phyloP scores from a whole-genome alignment of 2,888 invertebrate genomes.

The Dryobotodes eremita region DNA sequence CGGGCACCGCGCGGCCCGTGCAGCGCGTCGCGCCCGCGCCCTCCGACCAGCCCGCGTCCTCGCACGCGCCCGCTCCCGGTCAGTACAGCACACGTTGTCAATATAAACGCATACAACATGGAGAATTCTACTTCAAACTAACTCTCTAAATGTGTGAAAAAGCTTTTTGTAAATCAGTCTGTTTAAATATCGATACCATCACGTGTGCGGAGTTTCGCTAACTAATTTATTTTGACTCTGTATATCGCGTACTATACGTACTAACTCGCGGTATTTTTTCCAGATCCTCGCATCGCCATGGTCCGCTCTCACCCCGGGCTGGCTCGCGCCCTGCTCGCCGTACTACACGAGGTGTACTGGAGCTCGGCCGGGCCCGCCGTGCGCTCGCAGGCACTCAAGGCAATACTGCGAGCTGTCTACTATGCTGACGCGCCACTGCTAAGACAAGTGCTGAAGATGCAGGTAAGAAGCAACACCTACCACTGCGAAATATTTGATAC shows the following conservation, averaged over 20 bases:
- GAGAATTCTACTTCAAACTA: background rate
- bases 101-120: background rate
- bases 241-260: background rate
- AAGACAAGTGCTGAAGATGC: slow-evolving; percentile 93
- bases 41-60: slow-evolving; percentile 62
- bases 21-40: slow-evolving; percentile 93
- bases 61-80: slow-evolving; percentile 72
- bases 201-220: too few species aligned
- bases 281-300: slow-evolving; percentile 87
- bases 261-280: background rate
- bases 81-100: background rate
- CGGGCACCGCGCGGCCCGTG: slow-evolving; percentile 97
- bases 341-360: slow-evolving; percentile 99
- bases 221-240: too few species aligned
- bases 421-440: slow-evolving; percentile 97
- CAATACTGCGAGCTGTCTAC: slow-evolving; percentile 98
- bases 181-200: too few species aligned
- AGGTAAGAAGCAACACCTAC: slow-evolving; percentile 75
- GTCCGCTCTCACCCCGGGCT: slow-evolving; percentile 88
- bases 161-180: background rate
- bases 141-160: too few species aligned
- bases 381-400: slow-evolving; percentile 98
- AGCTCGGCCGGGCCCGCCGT: slow-evolving; percentile 99
- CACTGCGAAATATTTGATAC: too few species aligned
- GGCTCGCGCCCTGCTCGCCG: slow-evolving; percentile 96